Evolutionary conservation across 2,888 invertebrate genomes (phyloP), one percentile per base, ranked within the genome.

Genomic region (Apoderus coryli): DNA sequence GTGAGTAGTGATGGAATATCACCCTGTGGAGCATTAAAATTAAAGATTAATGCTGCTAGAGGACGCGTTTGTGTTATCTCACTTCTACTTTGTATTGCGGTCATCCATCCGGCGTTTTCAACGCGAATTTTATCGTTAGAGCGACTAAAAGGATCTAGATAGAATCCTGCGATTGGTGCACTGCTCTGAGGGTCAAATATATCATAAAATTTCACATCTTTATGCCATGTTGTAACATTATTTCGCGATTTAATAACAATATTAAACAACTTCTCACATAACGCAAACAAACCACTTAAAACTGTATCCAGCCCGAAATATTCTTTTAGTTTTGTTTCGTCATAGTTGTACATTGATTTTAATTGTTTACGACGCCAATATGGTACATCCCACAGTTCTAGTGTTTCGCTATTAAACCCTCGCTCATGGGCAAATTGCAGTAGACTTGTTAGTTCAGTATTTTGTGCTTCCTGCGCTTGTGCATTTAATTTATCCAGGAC

Each of bases 301-400:
- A 92, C 90, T 44, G 67, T 69, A 0, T 76, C 72, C 4, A 89
- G 54, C 0, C 88, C 84, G 49, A 95, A 92, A 57, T 79, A 92
- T 49, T 82, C 73, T 12, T 72, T 64, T 7, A 85, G 62, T 42
- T 69, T 62, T 37, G 76, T 70, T 41, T 84, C 80, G 45, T 80
- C 72, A 40, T 74, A 69, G 31, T 33, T 28, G 10, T 72, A 78
- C 6, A 77, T 50, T 1, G 68, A 60, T 47, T 65, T 63, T 40
- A 69, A 65, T 41, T 86, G 81, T 52, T 80, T 78, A 41, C 82
- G 67, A 44, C 75, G 69, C 85, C 88, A 95, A 52, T 79, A 95
- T 2, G 79, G 70, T 25, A 93, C 64, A 57, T 95, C 95, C 75
- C 82, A 92, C 27, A 72, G 61, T 43, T 81, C 72, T 12, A 90